Evolutionary conservation across 2,113 vertebrate species (phyloP), one percentile per base, ranked within the genome.

Genomic region (Gallinago paraguaiae): DNA sequence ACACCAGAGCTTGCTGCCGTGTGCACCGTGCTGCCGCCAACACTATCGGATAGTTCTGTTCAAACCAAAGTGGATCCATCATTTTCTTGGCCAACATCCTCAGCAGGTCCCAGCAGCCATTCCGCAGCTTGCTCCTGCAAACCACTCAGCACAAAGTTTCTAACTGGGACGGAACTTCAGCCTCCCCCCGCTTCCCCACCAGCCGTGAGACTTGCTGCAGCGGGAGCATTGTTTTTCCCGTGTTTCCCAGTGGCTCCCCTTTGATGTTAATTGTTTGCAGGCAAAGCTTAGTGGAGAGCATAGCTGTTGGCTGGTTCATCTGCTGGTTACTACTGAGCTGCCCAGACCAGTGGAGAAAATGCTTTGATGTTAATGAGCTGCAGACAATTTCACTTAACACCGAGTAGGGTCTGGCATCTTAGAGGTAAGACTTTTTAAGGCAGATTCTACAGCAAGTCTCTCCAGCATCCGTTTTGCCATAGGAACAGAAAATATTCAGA

Each of bases 251-350:
- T 78, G 82, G 68, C 72, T 96, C 48, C 74, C 35, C 88, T 97
- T 97, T 96, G 93, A 96, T 96, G 93, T 94, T 96, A 96, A 96
- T 96, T 94, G 77, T 88, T 96, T 94, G 80, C 96, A 96, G 96
- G 59, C 92, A 61, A 89, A 82, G 77, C 82, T 76, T 92, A 59
- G 57, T 4, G 16, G 86, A 93, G 77, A 93, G 65, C 0, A 0
- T 88, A 57, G 77, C 65, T 45, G 86, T 43, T 88, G 86, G 56
- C 86, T 90, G 60, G 79, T 84, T 89, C 28, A 17, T 93, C 80
- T 75, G 80, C 69, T 94, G 82, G 92, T 93, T 95, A 93, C 92
- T 81, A 81, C 86, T 11, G 65, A 88, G 72, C 77, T 20, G 45
- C 88, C 88, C 74, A 65, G 92, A 76, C 91, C 88, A 76, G 83